phyloP scores from a whole-genome alignment of 2,888 invertebrate genomes.

The Elmis aenea region DNA sequence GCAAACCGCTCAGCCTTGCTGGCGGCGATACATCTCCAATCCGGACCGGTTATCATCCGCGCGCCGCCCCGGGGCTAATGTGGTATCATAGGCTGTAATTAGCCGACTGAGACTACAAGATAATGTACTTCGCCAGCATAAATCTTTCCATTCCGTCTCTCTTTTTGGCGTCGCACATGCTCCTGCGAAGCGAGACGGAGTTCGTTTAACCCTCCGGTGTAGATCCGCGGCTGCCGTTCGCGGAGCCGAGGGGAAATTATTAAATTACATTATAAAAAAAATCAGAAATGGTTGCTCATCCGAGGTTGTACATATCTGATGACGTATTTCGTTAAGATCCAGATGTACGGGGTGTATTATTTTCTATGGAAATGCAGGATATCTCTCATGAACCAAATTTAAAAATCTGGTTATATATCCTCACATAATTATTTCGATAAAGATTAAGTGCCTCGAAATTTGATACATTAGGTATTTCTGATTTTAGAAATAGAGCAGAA shows the following conservation, averaged over 20 bases:
- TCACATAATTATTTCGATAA: too few relatives aligned
- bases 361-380: too few relatives aligned
- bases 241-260: constrained; percentile 40
- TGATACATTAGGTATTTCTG: too few relatives aligned
- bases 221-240: constrained; percentile 29
- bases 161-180: constrained; percentile 20
- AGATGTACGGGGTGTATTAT: too few relatives aligned
- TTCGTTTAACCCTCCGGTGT: constrained; percentile 26
- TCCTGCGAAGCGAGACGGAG: constrained; percentile 20
- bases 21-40: constrained; percentile 41
- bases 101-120: constrained; percentile 53
- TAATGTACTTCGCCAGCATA: constrained; percentile 53
- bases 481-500: too few relatives aligned
- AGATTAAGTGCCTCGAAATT: too few relatives aligned
- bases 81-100: constrained; percentile 54
- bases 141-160: constrained; percentile 45
- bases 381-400: too few relatives aligned
- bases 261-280: constrained; percentile 41
- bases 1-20: constrained; percentile 42
- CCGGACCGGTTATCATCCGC: constrained; percentile 41
- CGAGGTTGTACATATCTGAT: constrained; percentile 9
- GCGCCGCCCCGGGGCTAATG: constrained; percentile 48
- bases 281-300: constrained; percentile 24
- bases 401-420: too few relatives aligned
- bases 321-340: too few relatives aligned